Percentiles rank a stretch among this genome's conserved stretches.
These are phyloP conservation scores for Oscheius myriophilus DNA, from an alignment of 2,888 invertebrate genomes.

Conservation along the genomic window DNA sequence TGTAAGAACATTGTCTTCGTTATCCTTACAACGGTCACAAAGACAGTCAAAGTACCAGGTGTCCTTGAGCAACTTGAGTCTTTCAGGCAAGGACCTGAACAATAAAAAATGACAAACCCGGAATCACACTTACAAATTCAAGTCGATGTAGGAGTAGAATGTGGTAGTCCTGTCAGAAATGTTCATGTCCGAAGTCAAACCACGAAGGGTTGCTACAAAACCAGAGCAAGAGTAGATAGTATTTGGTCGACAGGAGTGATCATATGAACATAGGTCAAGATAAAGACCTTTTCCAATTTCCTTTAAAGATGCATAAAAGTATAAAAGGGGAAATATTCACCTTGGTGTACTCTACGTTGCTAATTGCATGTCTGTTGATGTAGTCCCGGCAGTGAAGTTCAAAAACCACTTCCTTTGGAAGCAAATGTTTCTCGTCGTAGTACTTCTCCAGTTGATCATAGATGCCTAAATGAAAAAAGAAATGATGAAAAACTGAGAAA, in stretches of 20 bases:
- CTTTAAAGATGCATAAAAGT: constrained; percentile 19
- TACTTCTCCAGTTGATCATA: constrained; percentile 56
- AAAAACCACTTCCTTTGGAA: constrained; percentile 63
- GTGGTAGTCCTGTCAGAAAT: constrained; percentile 61
- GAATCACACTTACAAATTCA: constrained; percentile 49
- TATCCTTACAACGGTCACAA: constrained; percentile 67
- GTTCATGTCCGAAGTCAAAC: constrained; percentile 59
- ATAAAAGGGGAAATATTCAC: constrained; percentile 32
- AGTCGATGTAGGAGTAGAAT: constrained; percentile 70
- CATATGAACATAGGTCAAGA: constrained; percentile 69
- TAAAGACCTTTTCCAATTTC: constrained; percentile 71
- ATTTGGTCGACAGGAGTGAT: constrained; percentile 70
- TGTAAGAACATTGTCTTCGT: constrained; percentile 64
- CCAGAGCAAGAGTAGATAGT: constrained; percentile 68
- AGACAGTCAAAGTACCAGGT: constrained; percentile 70
- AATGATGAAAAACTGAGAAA: background rate
- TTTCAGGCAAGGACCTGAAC: constrained; percentile 9
- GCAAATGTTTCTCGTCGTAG: constrained; percentile 58
- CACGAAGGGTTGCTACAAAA: constrained; percentile 61
- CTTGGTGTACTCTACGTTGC: constrained; percentile 61
- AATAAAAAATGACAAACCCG: background rate
- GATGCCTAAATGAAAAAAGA: constrained; percentile 49
- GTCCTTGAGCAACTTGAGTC: constrained; percentile 55
- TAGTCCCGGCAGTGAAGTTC: constrained; percentile 69
- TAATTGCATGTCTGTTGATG: constrained; percentile 70